phyloP scores from a whole-genome alignment of 2,113 vertebrate species.

The Poicephalus meyeri region DNA sequence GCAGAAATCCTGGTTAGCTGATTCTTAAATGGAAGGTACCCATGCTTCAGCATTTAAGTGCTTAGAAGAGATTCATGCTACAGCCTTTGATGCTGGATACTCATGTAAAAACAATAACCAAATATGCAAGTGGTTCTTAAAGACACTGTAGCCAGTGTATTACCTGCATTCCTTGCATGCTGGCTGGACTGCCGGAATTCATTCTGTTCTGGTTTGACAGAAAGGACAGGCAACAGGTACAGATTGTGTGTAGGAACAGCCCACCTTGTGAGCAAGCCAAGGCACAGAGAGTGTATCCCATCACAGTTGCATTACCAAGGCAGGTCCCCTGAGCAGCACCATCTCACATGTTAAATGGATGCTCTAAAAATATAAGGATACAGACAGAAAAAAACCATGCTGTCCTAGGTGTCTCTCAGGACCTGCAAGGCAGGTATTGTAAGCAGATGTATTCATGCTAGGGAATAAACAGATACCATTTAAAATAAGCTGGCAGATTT shows the following conservation, averaged over 20 bases:
- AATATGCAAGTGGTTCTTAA: not conserved
- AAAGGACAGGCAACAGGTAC: not conserved
- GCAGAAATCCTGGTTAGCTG: not conserved
- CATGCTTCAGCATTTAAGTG: not conserved
- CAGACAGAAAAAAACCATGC: not conserved
- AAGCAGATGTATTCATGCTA: not conserved
- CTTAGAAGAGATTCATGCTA: not conserved
- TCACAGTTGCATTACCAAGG: not conserved
- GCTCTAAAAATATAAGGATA: not conserved
- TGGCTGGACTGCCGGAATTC: not conserved
- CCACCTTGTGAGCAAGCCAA: not conserved
- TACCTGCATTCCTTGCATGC: not conserved
- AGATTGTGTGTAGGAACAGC: not conserved
- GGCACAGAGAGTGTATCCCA: not conserved
- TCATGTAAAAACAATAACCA: not conserved
- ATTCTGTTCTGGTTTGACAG: not conserved
- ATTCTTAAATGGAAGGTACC: not conserved
- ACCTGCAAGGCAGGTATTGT: slow-evolving; percentile 6
- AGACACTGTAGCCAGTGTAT: not conserved
- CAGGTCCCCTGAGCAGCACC: not conserved
- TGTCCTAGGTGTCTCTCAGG: not conserved
- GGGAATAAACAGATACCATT: not conserved
- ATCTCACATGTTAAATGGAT: not conserved
- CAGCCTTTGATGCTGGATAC: not conserved
- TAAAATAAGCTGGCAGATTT: slow-evolving; percentile 44